A percentile compares a stretch with the other conserved stretches of the same genome.
These are phyloP conservation scores for Vanessa atalanta DNA, from an alignment of 1,140 invertebrate species.

Conservation along the genomic window DNA sequence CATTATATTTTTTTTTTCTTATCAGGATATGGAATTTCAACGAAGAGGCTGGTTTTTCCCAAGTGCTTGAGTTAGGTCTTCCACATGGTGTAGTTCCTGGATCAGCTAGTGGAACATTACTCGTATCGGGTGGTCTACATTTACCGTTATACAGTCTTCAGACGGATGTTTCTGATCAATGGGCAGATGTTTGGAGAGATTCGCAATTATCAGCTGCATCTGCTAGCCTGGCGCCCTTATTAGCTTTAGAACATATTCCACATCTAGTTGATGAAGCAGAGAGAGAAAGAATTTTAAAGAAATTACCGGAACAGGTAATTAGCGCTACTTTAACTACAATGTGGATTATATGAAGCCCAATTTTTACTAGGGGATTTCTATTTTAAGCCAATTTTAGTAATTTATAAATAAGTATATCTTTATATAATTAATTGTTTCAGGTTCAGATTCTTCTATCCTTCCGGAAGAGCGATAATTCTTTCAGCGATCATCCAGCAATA, in stretches of 20 bases:
- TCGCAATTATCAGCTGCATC: slow-evolving; percentile 68
- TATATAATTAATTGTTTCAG: slow-evolving; percentile 49
- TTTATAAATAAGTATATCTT: not conserved
- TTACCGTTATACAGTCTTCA: slow-evolving; percentile 74
- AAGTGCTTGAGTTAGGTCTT: slow-evolving; percentile 84
- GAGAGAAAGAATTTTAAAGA: slow-evolving; percentile 73
- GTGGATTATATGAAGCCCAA: not conserved
- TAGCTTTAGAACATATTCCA: slow-evolving; percentile 79
- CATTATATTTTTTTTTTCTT: slow-evolving; percentile 34
- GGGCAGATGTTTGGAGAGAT: slow-evolving; percentile 68
- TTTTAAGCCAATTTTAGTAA: too few species aligned
- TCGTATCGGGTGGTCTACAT: slow-evolving; percentile 82
- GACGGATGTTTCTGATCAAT: slow-evolving; percentile 61
- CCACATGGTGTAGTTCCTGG: slow-evolving; percentile 83
- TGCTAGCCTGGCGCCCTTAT: slow-evolving; percentile 63
- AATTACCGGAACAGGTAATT: slow-evolving; percentile 79
- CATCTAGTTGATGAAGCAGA: slow-evolving; percentile 74
- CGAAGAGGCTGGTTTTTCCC: slow-evolving; percentile 85
- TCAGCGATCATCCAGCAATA: slow-evolving; percentile 83
- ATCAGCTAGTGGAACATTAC: slow-evolving; percentile 82
- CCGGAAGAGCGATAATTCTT: slow-evolving; percentile 82
- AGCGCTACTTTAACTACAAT: not conserved
- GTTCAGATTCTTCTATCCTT: slow-evolving; percentile 83
- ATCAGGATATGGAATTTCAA: slow-evolving; percentile 85
- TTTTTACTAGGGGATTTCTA: too few species aligned